Percentiles rank a stretch among this genome's conserved stretches.
These are phyloP conservation scores for Mythimna pallens DNA, from an alignment of 2,888 invertebrate genomes.

Conservation along the genomic window DNA sequence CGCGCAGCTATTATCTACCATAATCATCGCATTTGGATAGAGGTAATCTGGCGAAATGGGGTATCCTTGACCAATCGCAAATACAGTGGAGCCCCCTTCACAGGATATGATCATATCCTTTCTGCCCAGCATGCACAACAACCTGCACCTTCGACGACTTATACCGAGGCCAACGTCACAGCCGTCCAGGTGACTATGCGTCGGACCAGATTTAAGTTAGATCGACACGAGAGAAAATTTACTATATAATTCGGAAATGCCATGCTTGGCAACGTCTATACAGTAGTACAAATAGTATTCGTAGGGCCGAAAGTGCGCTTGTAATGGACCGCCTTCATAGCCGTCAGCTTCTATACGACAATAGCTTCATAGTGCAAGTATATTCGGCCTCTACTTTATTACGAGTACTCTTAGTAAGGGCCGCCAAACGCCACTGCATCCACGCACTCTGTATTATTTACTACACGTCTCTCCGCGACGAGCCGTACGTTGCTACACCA, in stretches of 20 bases:
- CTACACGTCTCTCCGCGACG: background rate
- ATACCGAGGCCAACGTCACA: too few species aligned
- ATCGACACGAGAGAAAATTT: too few species aligned
- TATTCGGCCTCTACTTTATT: background rate
- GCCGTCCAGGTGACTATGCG: too few species aligned
- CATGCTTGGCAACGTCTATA: background rate
- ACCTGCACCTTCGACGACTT: too few species aligned
- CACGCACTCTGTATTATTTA: too few species aligned
- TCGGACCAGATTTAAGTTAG: too few species aligned
- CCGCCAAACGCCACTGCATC: background rate
- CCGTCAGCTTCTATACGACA: background rate
- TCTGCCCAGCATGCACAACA: too few species aligned
- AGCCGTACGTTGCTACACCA: slow-evolving; percentile 18
- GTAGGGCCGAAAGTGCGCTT: background rate
- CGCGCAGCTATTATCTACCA: background rate
- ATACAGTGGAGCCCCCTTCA: too few species aligned
- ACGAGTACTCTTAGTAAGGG: too few species aligned
- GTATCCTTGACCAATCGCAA: too few species aligned
- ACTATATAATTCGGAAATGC: background rate
- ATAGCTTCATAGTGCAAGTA: background rate
- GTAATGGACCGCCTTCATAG: background rate
- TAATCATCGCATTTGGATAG: background rate
- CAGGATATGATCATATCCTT: too few species aligned
- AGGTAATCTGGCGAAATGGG: too few species aligned
- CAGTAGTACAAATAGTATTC: background rate